Evolutionary conservation across 2,888 invertebrate genomes (phyloP), one percentile per base, ranked within the genome.

Genomic region (Drosophila mettleri): DNA sequence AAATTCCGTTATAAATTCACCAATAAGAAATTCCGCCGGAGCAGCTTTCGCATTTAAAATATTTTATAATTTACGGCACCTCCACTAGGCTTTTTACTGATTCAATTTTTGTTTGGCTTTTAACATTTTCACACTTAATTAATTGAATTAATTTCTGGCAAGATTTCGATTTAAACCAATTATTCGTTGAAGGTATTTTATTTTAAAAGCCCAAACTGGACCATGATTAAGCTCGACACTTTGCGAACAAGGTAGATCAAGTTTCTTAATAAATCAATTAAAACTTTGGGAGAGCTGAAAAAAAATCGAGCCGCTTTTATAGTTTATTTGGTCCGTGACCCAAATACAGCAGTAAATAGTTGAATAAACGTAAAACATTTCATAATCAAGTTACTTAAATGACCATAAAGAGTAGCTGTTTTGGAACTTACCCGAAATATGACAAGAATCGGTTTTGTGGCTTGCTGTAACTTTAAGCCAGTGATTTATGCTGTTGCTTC

Each of bases 341-440:
- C 45, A 20, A 57, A 60, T 43, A 31, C 31, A 36, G 16, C 20
- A 29, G 18, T 36, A 43, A 46, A 59, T 51, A 59, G 24, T 36
- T 9, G 33, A 34, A 16, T 12, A 27, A 22, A 27, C 36, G 51
- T 7, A 24, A 16, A 60, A 7, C 22, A 43, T 51, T 59, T 52
- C 0, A 46, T 41, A 46, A 31, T 16, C 18, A 51, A 36, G 27
- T 31, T 45, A 46, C 34, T 52, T 45, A 51, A 46, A 33, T 29
- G 24, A 14, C 8, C 29, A 55, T 52, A 20, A 41, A 71, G 53
- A 45, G 8, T 12, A 54, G 49, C 33, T 59, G 14, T 7, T 16
- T 54, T 46, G 43, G 8, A 34, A 82, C 87, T 82, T 82, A 86
- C 82, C 76, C 68, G 41, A 24, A 6, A 65, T 54, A 57, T 16